Evolutionary conservation across 2,113 vertebrate genomes (phyloP), one percentile per base, ranked within the genome.

Genomic region (Phyllopteryx taeniolatus): DNA sequence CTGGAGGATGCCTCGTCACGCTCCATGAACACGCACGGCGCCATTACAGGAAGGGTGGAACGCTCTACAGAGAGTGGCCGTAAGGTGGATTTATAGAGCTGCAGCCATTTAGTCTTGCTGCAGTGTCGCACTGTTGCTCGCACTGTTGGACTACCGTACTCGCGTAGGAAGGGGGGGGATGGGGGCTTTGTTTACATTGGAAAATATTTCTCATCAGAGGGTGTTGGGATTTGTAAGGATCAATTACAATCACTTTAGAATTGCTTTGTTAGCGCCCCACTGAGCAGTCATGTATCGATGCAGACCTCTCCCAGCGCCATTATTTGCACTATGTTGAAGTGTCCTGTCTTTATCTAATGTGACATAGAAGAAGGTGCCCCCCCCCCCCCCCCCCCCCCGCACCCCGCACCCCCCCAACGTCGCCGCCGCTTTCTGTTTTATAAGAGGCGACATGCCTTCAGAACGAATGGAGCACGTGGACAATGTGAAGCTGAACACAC

Each of bases 91-190:
- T 82, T 84, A 64, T 71, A 77, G 70, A 78, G 67, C 80, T 51
- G 67, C 62, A 67, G 74, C 76, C 56, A 68, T 83, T 83, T 71
- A n/a, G 49, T 54, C 71, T 73, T 73, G 83, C 64, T 73, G 72
- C 79, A 72, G 76, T 78, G 72, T 83, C 67, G 78, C 66, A 49
- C 72, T 63, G 72, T 83, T 79, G 65, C 69, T 81, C 77, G 79
- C 81, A 71, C 75, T 72, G 53, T 67, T 53, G 33, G 44, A 51
- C 44, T 71, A 72, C 63, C 44, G 42, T 5, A 22, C 47, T 71
- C 12, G 57, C 62, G 15, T 19, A 47, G 44, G 68, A 22, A 22
- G 56, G 33, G 22, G 35, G 1, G 35, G 35, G 35, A 5, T 2
- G 35, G 35, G 35, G 35, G 35, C 35, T 6, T 57, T 64, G 39